Evolutionary conservation across 2,113 vertebrate genomes (phyloP), one percentile per base, ranked within the genome.

Genomic region (Brachionichthys hirsutus): DNA sequence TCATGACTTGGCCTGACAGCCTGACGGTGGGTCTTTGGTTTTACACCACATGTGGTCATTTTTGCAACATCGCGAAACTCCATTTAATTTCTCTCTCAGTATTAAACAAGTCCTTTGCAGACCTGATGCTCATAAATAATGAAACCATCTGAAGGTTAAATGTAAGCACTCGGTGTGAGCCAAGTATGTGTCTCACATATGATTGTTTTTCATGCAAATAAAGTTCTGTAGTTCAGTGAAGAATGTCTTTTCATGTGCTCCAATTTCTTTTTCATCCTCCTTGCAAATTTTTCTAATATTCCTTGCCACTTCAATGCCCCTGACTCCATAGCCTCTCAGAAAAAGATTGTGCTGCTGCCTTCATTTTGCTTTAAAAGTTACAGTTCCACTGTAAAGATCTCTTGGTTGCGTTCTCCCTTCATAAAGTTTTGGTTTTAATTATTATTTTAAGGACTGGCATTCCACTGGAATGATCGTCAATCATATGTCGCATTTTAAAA

Each of bases 11-110:
- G 4, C 24, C 24, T 30, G 5, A 30, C 24, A 30, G 24, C 8
- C 24, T 1, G 24, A 30, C 24, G 24, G 8, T 30, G 24, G 24
- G 24, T 30, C 8, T 30, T 30, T 30, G 8, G 13, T 72, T 80
- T 75, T 58, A 49, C 19, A 45, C 67, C 74, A 78, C 74, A 74
- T 71, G 62, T 74, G 73, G 54, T 64, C 51, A 68, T 82, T 82
- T 78, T 72, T 34, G 34, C 56, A 62, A 78, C 51, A 62, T 77
- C 73, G 24, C 8, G 8, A 83, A 85, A 59, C 52, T 45, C 15
- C 50, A 54, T 61, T 74, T 61, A 67, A 56, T 61, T 43, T 54
- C 14, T 22, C 50, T 58, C 24, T 71, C 10, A 16, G 9, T 58
- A 20, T 19, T 24, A 59, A 54, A 46, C 30, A n/a, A 50, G 20